A percentile compares a stretch with the other conserved stretches of the same genome.
phyloP scores from a whole-genome alignment of 2,113 vertebrate species.

The Odocoileus hemionus region DNA sequence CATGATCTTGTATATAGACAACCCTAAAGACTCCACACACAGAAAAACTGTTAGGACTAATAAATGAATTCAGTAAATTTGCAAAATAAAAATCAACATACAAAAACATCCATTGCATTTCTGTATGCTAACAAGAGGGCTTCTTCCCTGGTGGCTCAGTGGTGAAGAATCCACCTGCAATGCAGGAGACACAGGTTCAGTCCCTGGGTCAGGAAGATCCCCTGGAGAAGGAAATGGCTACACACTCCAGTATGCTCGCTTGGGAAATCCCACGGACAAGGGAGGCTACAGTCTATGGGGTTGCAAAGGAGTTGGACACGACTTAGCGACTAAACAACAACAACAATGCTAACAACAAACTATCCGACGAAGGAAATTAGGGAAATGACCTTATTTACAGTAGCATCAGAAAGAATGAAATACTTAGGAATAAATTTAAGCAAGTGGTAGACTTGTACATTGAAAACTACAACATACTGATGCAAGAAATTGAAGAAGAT shows the following conservation, averaged over 20 bases:
- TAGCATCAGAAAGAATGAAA: background rate
- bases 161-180: background rate
- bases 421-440: background rate
- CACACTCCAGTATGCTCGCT: background rate
- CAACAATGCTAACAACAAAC: background rate
- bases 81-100: background rate
- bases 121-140: background rate
- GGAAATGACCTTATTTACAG: background rate
- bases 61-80: slow-evolving; percentile 13
- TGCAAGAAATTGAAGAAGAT: background rate
- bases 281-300: background rate
- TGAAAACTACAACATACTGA: background rate
- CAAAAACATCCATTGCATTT: background rate
- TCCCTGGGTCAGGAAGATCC: background rate
- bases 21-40: background rate
- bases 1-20: background rate
- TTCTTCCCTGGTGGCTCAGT: background rate
- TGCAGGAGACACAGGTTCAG: background rate
- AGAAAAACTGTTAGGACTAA: background rate
- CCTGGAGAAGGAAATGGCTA: background rate
- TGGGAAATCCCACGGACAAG: background rate
- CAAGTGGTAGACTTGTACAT: background rate
- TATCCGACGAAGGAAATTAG: background rate
- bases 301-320: background rate
- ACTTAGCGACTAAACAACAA: background rate